phyloP scores from a whole-genome alignment of 2,113 vertebrate species.

The Isurus oxyrinchus region DNA sequence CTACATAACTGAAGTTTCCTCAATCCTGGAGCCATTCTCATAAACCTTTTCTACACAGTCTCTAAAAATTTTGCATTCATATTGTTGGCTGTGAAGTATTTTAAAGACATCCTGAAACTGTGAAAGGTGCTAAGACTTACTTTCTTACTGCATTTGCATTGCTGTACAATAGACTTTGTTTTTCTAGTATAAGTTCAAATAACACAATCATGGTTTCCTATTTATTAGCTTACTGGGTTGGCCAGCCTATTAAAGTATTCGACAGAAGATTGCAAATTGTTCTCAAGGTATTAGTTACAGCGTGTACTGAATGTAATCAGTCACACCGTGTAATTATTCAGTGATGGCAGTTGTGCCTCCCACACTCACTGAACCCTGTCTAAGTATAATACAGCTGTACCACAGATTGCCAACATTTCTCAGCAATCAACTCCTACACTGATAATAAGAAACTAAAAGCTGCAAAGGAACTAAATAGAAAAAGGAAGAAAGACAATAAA shows the following conservation, averaged over 20 bases:
- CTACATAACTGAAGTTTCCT: background rate
- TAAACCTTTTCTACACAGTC: background rate
- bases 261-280: slow-evolving; percentile 23
- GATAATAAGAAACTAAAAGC: background rate
- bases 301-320: background rate
- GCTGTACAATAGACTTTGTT: background rate
- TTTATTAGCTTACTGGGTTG: background rate
- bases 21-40: background rate
- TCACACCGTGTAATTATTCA: slow-evolving; percentile 23
- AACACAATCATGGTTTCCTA: background rate
- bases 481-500: background rate
- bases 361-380: slow-evolving; percentile 15
- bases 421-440: slow-evolving; percentile 3
- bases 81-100: background rate
- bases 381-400: slow-evolving; percentile 1
- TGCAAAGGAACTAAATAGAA: background rate
- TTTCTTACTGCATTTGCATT: background rate
- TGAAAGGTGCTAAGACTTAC: background rate
- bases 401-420: slow-evolving; percentile 23
- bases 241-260: background rate
- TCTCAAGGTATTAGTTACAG: slow-evolving; percentile 28
- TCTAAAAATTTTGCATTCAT: background rate
- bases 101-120: background rate
- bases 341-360: background rate
- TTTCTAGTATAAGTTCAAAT: background rate